These are phyloP conservation scores for Leucophenga varia DNA, from an alignment of 1,140 invertebrate species.

Conservation along the genomic window DNA sequence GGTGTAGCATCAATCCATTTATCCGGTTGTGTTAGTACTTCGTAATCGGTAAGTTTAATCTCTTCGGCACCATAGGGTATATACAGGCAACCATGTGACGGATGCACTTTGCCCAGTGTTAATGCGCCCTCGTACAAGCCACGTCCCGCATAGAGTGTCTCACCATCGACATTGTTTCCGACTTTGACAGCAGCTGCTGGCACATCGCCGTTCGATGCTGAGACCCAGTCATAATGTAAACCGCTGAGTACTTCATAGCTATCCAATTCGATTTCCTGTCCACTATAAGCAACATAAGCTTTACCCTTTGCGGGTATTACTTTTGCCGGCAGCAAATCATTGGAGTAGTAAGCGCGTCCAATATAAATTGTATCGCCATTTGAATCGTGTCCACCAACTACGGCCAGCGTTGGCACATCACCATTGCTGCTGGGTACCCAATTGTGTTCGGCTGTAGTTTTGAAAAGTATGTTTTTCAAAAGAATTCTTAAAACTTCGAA, in stretches of 20 bases:
- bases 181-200: slow-evolving; percentile 58
- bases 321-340: slow-evolving; percentile 72
- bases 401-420: slow-evolving; percentile 55
- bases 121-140: slow-evolving; percentile 62
- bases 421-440: slow-evolving; percentile 9
- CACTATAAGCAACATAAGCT: slow-evolving; percentile 16
- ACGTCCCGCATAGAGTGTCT: slow-evolving; percentile 65
- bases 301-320: slow-evolving; percentile 60
- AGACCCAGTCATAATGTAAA: slow-evolving; percentile 57
- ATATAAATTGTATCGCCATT: slow-evolving; percentile 71
- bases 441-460: too few species aligned
- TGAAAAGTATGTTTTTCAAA: too few species aligned
- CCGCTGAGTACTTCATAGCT: slow-evolving; percentile 51
- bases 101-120: slow-evolving; percentile 71
- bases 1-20: slow-evolving; percentile 32
- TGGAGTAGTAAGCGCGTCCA: slow-evolving; percentile 68
- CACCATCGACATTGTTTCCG: slow-evolving; percentile 61
- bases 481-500: too few species aligned
- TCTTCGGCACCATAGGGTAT: slow-evolving; percentile 68
- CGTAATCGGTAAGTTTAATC: slow-evolving; percentile 37
- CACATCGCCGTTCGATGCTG: slow-evolving; percentile 52
- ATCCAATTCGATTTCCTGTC: slow-evolving; percentile 12
- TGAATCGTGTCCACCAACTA: slow-evolving; percentile 67
- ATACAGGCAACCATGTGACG: slow-evolving; percentile 67
- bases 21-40: slow-evolving; percentile 25